These are phyloP conservation scores for Crepidodera aurea DNA, from an alignment of 2,888 invertebrate genomes.

Conservation along the genomic window DNA sequence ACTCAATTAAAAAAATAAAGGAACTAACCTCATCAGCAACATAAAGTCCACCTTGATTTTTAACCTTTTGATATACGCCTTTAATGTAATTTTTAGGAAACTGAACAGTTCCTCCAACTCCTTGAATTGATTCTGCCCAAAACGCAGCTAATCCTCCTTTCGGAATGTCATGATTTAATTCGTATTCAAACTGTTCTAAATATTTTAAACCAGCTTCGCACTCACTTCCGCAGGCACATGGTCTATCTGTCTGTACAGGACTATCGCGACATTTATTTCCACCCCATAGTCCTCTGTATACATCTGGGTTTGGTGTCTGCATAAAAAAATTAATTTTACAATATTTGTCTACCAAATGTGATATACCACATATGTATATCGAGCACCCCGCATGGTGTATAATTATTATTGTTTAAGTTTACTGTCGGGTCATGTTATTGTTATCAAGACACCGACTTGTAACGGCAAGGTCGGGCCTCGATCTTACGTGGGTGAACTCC, in stretches of 20 bases:
- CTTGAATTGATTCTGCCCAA: constrained; percentile 96
- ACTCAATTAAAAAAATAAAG: background rate
- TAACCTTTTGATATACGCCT: constrained; percentile 79
- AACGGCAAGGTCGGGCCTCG: too few species aligned
- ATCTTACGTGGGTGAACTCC: too few species aligned
- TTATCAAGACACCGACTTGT: too few species aligned
- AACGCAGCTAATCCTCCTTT: constrained; percentile 84
- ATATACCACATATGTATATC: too few species aligned
- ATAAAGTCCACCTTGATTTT: constrained; percentile 84
- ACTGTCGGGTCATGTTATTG: too few species aligned
- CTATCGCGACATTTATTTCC: constrained; percentile 90
- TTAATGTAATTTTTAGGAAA: constrained; percentile 88
- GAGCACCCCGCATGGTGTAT: too few species aligned
- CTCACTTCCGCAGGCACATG: constrained; percentile 70
- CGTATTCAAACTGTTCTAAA: constrained; percentile 81
- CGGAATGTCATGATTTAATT: constrained; percentile 80
- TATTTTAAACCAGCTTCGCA: constrained; percentile 84
- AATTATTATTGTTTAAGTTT: too few species aligned
- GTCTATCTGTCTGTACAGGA: constrained; percentile 73
- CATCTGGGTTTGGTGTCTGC: constrained; percentile 90
- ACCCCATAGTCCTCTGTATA: constrained; percentile 90
- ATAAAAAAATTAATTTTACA: constrained; percentile 16
- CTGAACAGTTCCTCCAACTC: constrained; percentile 93
- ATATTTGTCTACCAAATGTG: too few species aligned
- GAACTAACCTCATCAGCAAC: constrained; percentile 86